Conservation (phyloP, 2,113 vertebrate genomes). For the Cheilinus undulatus region DNA sequence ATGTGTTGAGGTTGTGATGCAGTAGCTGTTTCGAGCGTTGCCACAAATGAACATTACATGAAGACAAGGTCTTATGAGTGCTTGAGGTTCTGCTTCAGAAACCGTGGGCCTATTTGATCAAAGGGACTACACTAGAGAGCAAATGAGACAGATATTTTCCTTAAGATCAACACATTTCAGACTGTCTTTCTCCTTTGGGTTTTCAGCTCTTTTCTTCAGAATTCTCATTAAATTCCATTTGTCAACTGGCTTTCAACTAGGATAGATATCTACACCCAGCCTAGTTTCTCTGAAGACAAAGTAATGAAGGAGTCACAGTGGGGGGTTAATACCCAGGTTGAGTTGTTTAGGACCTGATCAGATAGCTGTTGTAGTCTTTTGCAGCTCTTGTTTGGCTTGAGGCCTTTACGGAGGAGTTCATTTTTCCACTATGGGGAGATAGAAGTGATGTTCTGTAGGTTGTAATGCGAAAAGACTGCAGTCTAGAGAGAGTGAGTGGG, state of each 20-base stretch:
- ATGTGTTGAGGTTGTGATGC: conserved; percentile 9
- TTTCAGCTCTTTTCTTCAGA: conserved; percentile 6
- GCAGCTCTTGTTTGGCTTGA: conserved; percentile 34
- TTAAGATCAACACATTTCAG: conserved; percentile 54
- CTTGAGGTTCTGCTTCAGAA: conserved; percentile 40
- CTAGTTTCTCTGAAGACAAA: conserved; percentile 29
- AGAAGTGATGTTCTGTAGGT: conserved; percentile 49
- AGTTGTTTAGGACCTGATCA: conserved; percentile 35
- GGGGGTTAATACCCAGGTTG: conserved; percentile 42
- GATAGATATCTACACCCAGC: conserved; percentile 29
- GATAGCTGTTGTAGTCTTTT: conserved; percentile 29
- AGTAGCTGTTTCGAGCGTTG: conserved; percentile 7
- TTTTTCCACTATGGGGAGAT: conserved; percentile 36
- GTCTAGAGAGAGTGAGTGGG: conserved; percentile 51
- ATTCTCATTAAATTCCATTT: conserved; percentile 34
- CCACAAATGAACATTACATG: conserved; percentile 17
- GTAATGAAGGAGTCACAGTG: conserved; percentile 17
- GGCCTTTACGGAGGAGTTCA: conserved; percentile 37
- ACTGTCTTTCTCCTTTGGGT: conserved; percentile 38
- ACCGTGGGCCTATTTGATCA: conserved; percentile 58
- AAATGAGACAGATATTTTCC: conserved; percentile 34
- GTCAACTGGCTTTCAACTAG: conserved; percentile 2
- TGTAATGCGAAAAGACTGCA: conserved; percentile 47
- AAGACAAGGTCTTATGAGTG: conserved; percentile 32
- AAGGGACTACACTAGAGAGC: conserved; percentile 54